A percentile compares a stretch with the other conserved stretches of the same genome.
These are phyloP conservation scores for Syngnathoides biaculeatus DNA, from an alignment of 2,113 vertebrate genomes.

Conservation along the genomic window DNA sequence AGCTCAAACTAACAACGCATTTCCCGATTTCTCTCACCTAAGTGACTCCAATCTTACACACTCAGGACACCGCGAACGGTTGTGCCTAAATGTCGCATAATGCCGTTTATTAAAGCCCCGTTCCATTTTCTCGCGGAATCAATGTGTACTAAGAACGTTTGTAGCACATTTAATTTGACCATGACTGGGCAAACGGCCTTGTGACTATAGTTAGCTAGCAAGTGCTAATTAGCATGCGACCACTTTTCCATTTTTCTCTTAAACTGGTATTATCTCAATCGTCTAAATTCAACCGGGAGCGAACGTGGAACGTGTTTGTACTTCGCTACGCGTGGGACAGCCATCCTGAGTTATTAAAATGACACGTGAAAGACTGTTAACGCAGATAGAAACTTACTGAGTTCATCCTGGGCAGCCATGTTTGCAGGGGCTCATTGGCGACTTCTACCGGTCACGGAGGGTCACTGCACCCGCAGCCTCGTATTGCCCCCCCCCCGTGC, in stretches of 20 bases:
- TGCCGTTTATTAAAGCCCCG: background rate
- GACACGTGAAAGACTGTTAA: slow-evolving; percentile 21
- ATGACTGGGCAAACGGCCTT: slow-evolving; percentile 80
- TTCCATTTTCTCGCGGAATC: background rate
- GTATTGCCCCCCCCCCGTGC: background rate
- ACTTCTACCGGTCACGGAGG: slow-evolving; percentile 18
- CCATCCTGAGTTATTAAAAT: background rate
- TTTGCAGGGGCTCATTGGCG: slow-evolving; percentile 60
- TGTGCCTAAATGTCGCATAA: background rate
- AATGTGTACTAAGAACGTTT: slow-evolving; percentile 4
- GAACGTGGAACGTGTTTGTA: background rate
- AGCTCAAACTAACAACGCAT: slow-evolving; percentile 26
- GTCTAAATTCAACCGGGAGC: background rate
- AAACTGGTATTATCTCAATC: background rate
- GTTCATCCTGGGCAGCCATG: slow-evolving; percentile 82
- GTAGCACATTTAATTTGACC: slow-evolving; percentile 64
- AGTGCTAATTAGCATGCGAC: slow-evolving; percentile 40
- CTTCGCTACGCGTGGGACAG: background rate
- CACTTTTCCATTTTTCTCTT: slow-evolving; percentile 14
- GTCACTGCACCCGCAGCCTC: slow-evolving; percentile 41
- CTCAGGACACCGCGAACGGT: slow-evolving; percentile 14
- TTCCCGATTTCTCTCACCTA: slow-evolving; percentile 3
- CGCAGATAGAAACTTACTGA: slow-evolving; percentile 76
- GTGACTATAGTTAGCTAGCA: slow-evolving; percentile 57
- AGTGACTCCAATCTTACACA: background rate